Evolutionary conservation across 2,797 vertebrate genomes (phyloP).

Genomic region (Cryptoprocta ferox): DNA sequence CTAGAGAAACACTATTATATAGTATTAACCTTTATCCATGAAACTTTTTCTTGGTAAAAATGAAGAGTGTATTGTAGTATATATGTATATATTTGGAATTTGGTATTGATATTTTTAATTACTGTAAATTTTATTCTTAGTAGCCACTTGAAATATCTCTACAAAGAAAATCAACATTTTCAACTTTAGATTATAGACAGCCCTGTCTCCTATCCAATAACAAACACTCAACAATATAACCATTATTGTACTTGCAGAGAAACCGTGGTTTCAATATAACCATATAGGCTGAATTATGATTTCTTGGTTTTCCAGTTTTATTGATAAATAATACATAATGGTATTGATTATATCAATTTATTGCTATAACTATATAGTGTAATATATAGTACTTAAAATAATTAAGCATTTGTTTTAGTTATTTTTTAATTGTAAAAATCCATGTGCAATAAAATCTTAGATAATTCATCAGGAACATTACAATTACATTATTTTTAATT

Average conservation of each 20-base stretch:
- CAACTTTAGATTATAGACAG: not conserved
- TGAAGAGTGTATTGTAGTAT: not conserved
- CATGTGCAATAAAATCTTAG: not conserved
- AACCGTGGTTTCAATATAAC: not conserved
- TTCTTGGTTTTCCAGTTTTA: not conserved
- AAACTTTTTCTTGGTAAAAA: not conserved
- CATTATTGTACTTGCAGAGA: not conserved
- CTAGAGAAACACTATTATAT: not conserved
- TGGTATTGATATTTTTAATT: not conserved
- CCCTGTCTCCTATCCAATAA: not conserved
- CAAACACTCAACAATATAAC: not conserved
- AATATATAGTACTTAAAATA: not conserved
- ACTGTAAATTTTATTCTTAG: not conserved
- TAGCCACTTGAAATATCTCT: not conserved
- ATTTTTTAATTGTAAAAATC: not conserved
- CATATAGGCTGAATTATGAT: not conserved
- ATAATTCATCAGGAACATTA: not conserved
- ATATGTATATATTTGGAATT: not conserved
- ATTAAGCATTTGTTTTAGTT: not conserved
- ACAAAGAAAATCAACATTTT: not conserved
- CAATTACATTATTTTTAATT: not conserved
- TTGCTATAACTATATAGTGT: not conserved
- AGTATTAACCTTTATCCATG: not conserved
- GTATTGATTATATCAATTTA: too few species aligned
- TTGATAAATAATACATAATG: not conserved